A percentile compares a stretch with the other conserved stretches of the same genome.
phyloP scores from a whole-genome alignment of 2,888 invertebrate species.

The Amphipoea oculea region DNA sequence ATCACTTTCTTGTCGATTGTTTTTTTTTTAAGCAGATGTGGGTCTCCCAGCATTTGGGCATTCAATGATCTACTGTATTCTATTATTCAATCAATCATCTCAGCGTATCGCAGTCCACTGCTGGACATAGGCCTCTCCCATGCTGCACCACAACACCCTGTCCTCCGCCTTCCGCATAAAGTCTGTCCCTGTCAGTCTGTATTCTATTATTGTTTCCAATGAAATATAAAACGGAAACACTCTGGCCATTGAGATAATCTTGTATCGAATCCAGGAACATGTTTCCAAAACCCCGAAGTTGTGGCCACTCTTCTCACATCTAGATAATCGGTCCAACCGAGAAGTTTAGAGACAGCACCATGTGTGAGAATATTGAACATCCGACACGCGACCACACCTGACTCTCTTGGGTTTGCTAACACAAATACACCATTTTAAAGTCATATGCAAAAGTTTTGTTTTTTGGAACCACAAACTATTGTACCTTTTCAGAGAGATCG shows the following conservation, averaged over 20 bases:
- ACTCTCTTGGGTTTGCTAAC: conserved; percentile 18
- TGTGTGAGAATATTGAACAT: conserved; percentile 24
- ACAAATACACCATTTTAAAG: background rate
- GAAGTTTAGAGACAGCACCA: conserved; percentile 44
- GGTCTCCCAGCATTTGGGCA: background rate
- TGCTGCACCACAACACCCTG: no score
- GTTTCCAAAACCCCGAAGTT: background rate
- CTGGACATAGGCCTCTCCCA: no score
- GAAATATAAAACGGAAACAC: background rate
- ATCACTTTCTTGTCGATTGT: no score
- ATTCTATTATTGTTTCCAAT: background rate
- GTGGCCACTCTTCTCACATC: conserved; percentile 21
- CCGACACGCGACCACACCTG: conserved; percentile 54
- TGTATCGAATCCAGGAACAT: background rate
- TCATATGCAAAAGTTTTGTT: background rate
- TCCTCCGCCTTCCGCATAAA: no score
- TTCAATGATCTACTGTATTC: no score
- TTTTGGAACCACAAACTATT: background rate
- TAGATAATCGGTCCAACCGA: conserved; percentile 36
- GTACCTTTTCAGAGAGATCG: background rate
- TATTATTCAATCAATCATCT: background rate
- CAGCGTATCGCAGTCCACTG: no score
- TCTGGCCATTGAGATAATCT: background rate
- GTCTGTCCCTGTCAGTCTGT: no score
- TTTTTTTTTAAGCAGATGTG: no score